Conservation (phyloP, 2,113 vertebrate species). For the Trogon melanurus region DNA sequence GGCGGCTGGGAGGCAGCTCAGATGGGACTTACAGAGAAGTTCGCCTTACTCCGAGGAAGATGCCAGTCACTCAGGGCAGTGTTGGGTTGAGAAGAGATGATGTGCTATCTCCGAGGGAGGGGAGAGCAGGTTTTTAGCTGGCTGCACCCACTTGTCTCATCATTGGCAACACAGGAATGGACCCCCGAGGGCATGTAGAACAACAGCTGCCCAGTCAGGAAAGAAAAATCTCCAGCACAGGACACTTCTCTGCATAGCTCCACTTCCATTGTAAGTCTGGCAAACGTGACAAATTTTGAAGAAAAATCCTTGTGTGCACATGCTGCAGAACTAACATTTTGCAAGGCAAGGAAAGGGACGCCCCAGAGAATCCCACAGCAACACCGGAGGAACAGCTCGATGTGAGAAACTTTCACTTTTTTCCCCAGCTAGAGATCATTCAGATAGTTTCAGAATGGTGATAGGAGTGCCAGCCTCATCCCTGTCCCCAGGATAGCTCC, state of each 20-base stretch:
- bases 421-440: neutral
- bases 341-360: neutral
- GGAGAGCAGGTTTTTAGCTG: neutral
- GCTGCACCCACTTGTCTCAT: neutral
- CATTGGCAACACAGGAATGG: neutral
- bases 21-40: neutral
- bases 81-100: neutral
- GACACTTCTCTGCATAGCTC: fast-evolving
- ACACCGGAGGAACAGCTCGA: neutral
- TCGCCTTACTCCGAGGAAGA: neutral
- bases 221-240: neutral
- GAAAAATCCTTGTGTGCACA: neutral
- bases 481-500: neutral
- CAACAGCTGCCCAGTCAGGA: neutral
- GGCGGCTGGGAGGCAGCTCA: neutral
- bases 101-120: neutral
- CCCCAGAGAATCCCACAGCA: neutral
- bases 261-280: neutral
- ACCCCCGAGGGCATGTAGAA: fast-evolving
- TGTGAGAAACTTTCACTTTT: neutral
- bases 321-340: neutral
- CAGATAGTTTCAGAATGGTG: neutral
- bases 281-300: neutral
- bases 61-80: neutral
- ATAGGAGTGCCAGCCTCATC: neutral